phyloP scores from a whole-genome alignment of 2,797 vertebrate species.

The Harpagifer antarcticus region DNA sequence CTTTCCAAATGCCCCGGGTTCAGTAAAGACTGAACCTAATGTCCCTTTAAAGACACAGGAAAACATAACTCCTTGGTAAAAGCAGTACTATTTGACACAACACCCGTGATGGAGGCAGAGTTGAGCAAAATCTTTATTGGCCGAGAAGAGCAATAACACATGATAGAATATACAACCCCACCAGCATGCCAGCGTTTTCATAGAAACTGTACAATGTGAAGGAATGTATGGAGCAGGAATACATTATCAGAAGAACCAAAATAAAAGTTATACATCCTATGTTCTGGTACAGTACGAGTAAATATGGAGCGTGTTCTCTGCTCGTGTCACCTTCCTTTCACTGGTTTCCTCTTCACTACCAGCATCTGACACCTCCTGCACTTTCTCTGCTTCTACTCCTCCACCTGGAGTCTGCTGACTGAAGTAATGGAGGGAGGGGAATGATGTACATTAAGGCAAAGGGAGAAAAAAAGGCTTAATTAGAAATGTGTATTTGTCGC shows the following conservation, averaged over 20 bases:
- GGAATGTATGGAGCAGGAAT: constrained; percentile 76
- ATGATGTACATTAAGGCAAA: constrained; percentile 74
- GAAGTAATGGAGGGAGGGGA: constrained; percentile 3
- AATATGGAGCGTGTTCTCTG: constrained; percentile 35
- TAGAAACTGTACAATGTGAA: constrained; percentile 82
- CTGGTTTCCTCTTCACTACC: constrained; percentile 6
- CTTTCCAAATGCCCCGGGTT: too few species aligned
- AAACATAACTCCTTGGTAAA: background rate
- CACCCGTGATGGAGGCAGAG: constrained; percentile 36
- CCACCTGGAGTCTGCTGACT: constrained; percentile 34
- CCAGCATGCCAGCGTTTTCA: constrained; percentile 82
- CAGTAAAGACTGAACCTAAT: too few species aligned
- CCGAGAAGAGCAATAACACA: constrained; percentile 79
- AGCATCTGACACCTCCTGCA: constrained; percentile 34
- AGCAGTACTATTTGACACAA: background rate
- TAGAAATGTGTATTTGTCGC: constrained; percentile 37
- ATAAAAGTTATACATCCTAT: constrained; percentile 65
- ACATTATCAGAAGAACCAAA: constrained; percentile 46
- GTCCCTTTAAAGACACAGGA: background rate
- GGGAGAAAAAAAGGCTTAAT: constrained; percentile 21
- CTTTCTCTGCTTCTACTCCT: constrained; percentile 40
- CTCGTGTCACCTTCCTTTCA: constrained; percentile 32
- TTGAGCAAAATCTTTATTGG: constrained; percentile 82
- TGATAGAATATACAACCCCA: constrained; percentile 80
- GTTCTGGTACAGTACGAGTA: constrained; percentile 70